These are phyloP conservation scores for Pempheris klunzingeri DNA, from an alignment of 2,797 vertebrate species.

Conservation along the genomic window DNA sequence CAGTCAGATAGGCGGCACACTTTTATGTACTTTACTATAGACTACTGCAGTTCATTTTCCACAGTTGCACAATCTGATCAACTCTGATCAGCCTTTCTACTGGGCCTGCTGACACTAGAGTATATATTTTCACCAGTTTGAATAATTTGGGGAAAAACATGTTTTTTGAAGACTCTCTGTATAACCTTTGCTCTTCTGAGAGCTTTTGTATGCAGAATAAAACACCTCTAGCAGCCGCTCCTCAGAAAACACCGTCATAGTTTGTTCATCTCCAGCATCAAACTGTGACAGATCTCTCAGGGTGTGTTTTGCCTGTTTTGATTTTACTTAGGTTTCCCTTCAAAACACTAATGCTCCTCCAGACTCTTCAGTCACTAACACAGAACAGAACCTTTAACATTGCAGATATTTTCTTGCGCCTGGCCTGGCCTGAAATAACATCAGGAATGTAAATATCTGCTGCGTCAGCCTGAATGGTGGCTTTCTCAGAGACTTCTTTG, in stretches of 20 bases:
- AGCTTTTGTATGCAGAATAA: neutral
- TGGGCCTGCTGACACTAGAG: neutral
- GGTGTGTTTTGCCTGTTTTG: conserved; percentile 31
- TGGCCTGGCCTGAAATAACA: conserved; percentile 36
- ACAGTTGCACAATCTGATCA: neutral
- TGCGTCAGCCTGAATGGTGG: conserved; percentile 37
- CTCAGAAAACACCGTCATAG: conserved; percentile 28
- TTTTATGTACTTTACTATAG: neutral
- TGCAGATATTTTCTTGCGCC: conserved; percentile 40
- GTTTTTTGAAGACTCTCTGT: conserved; percentile 5
- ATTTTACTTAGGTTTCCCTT: conserved; percentile 27
- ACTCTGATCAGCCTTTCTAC: neutral
- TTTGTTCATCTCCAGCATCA: conserved; percentile 18
- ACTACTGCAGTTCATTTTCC: neutral
- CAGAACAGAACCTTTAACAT: conserved; percentile 50
- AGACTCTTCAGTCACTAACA: conserved; percentile 46
- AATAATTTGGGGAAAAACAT: conserved; percentile 40
- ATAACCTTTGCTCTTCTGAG: conserved; percentile 3
- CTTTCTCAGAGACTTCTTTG: conserved; percentile 46
- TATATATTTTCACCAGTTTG: conserved; percentile 15
- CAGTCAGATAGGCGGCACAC: neutral
- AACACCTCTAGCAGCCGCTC: conserved; percentile 16
- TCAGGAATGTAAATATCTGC: conserved; percentile 59
- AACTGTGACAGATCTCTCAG: conserved; percentile 34
- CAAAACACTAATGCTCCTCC: conserved; percentile 39